Conservation (phyloP, 53 echinoderm and acorn worm species). For the Temnopleurus reevesii region DNA sequence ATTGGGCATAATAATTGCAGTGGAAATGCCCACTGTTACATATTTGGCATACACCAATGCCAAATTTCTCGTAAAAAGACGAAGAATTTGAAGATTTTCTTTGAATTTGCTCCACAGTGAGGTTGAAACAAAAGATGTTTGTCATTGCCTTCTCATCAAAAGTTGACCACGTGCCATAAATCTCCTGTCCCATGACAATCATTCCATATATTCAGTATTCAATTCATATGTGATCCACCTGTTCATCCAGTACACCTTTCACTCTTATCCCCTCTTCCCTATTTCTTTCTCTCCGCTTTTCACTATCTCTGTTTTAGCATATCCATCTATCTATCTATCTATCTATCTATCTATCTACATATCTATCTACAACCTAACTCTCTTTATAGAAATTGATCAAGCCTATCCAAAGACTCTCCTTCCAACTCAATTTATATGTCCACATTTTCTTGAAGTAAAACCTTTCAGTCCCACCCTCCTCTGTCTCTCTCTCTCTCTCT, state of each 20-base stretch:
- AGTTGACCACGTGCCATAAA: not conserved
- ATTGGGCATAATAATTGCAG: too few species aligned
- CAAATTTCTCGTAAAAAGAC: not conserved
- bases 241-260: not conserved
- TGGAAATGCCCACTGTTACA: too few species aligned
- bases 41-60: too few species aligned
- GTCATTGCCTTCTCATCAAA: conserved; percentile 1
- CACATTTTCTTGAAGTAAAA: too few species aligned
- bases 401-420: too few species aligned
- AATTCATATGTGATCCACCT: not conserved
- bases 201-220: not conserved
- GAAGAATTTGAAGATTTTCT: not conserved
- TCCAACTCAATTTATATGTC: too few species aligned
- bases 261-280: not conserved
- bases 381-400: too few species aligned
- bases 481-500: too few species aligned
- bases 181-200: not conserved
- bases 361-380: not conserved
- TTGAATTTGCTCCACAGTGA: not conserved
- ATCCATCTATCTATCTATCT: not conserved
- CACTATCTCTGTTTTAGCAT: not conserved
- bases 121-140: conserved; percentile 18
- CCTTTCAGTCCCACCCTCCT: too few species aligned
- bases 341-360: not conserved
- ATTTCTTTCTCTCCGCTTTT: not conserved